A percentile compares a stretch with the other conserved stretches of the same genome.
Conservation (phyloP, 2,888 invertebrate genomes). For the Branchellion lobata region DNA sequence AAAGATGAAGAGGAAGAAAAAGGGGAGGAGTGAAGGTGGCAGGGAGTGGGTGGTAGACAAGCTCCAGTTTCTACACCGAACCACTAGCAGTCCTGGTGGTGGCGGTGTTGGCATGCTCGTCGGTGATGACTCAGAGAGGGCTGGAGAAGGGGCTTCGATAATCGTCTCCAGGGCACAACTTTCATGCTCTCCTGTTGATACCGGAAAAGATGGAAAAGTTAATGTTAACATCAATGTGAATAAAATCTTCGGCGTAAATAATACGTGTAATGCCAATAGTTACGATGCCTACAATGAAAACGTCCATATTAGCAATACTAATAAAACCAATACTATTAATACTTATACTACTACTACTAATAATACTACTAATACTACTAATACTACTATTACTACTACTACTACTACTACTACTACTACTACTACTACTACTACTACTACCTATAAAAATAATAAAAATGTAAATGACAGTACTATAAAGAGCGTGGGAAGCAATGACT, state of each 20-base stretch:
- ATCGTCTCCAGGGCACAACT: too few species aligned
- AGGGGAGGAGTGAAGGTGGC: too few species aligned
- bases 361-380: slow-evolving; percentile 14
- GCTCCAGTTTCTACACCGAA: too few species aligned
- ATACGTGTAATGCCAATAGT: neutral
- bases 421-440: slow-evolving; percentile 9
- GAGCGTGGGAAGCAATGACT: neutral
- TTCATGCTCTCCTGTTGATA: too few species aligned
- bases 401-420: slow-evolving; percentile 15
- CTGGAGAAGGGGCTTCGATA: too few species aligned
- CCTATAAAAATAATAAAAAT: neutral
- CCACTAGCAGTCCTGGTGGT: too few species aligned
- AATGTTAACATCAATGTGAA: neutral
- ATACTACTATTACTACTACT: slow-evolving; percentile 14
- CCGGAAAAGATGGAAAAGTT: too few species aligned
- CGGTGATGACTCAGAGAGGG: too few species aligned
- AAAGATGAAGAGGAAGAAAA: too few species aligned
- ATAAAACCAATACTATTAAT: neutral
- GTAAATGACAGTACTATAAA: neutral
- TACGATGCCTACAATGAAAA: neutral
- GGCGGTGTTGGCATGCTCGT: too few species aligned
- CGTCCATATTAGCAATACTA: neutral
- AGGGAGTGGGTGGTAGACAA: too few species aligned
- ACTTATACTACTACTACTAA: neutral
- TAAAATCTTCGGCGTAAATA: neutral